A percentile compares a stretch with the other conserved stretches of the same genome.
Evolutionary conservation across 2,113 vertebrate genomes (phyloP).

Genomic region (Pyrgilauda ruficollis): DNA sequence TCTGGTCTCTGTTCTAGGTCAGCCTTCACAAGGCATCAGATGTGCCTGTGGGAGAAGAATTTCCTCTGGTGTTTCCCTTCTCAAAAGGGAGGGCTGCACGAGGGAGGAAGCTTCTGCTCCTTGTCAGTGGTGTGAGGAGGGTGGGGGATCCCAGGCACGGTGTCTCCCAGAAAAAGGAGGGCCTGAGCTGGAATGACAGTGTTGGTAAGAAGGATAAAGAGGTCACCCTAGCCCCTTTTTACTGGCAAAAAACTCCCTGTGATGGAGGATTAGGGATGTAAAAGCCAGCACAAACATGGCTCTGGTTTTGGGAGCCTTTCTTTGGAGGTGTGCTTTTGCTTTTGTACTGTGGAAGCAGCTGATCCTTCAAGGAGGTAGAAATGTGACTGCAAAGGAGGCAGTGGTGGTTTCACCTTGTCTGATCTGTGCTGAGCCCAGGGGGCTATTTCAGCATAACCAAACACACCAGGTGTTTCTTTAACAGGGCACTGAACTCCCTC

Average conservation of each 20-base stretch:
- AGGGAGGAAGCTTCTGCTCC: not conserved
- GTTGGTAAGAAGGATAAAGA: not conserved
- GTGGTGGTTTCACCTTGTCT: not conserved
- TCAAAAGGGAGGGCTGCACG: rapidly evolving
- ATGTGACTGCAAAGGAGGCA: not conserved
- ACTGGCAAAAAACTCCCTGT: not conserved
- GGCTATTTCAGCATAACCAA: not conserved
- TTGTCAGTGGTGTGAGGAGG: not conserved
- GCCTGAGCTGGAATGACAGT: not conserved
- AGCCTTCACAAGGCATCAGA: not conserved
- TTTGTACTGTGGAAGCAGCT: not conserved
- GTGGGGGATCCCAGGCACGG: rapidly evolving
- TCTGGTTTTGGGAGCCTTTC: not conserved
- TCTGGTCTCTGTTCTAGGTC: not conserved
- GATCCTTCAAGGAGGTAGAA: not conserved
- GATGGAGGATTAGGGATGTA: not conserved
- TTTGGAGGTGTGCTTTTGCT: not conserved
- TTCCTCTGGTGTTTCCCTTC: not conserved
- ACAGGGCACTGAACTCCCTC: not conserved
- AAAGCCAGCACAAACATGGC: not conserved
- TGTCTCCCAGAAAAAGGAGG: not conserved
- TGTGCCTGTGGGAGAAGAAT: rapidly evolving
- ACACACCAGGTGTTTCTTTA: not conserved
- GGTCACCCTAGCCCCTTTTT: not conserved
- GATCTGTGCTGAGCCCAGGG: not conserved